Percentiles rank a stretch among this genome's conserved stretches.
Evolutionary conservation across 1,140 invertebrate genomes (phyloP).

Genomic region (Thrips palmi): DNA sequence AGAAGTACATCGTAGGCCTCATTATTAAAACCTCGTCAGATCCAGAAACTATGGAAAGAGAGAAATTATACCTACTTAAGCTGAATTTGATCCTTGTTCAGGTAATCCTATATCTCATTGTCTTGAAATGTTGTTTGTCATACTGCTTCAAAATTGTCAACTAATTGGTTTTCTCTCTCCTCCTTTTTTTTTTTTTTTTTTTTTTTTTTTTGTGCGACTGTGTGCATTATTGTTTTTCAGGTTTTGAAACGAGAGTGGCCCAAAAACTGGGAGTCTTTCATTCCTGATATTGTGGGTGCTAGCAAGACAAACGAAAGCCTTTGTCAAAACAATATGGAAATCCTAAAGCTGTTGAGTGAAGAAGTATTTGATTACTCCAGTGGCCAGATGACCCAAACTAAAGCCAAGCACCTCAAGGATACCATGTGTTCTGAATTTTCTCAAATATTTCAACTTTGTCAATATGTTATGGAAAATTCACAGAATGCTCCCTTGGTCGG

Average conservation of each 20-base stretch:
- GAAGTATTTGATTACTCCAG: conserved; percentile 98
- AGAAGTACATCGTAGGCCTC: conserved; percentile 95
- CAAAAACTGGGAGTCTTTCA: conserved; percentile 98
- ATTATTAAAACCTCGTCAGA: conserved; percentile 98
- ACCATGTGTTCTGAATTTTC: conserved; percentile 99
- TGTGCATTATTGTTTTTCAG: conserved; percentile 41
- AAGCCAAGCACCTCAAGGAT: conserved; percentile 97
- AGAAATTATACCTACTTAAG: conserved; percentile 96
- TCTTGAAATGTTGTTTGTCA: neutral
- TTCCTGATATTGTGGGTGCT: conserved; percentile 95
- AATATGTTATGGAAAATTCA: conserved; percentile 93
- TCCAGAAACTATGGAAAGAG: conserved; percentile 67
- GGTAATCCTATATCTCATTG: conserved; percentile 25
- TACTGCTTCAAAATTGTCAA: too few species aligned
- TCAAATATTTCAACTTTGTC: conserved; percentile 93
- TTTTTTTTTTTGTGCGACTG: conserved; percentile 5
- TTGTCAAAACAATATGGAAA: conserved; percentile 99
- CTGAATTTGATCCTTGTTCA: conserved; percentile 97
- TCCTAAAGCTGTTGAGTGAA: conserved; percentile 92
- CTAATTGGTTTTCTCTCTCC: too few species aligned
- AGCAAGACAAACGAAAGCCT: conserved; percentile 97
- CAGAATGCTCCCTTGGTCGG: conserved; percentile 87
- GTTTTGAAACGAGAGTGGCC: conserved; percentile 99
- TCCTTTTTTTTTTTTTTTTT: neutral
- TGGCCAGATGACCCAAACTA: conserved; percentile 95